Percentiles rank a stretch among this genome's conserved stretches.
Conservation (phyloP, 2,113 vertebrate species). For the Cygnus buccinator region DNA sequence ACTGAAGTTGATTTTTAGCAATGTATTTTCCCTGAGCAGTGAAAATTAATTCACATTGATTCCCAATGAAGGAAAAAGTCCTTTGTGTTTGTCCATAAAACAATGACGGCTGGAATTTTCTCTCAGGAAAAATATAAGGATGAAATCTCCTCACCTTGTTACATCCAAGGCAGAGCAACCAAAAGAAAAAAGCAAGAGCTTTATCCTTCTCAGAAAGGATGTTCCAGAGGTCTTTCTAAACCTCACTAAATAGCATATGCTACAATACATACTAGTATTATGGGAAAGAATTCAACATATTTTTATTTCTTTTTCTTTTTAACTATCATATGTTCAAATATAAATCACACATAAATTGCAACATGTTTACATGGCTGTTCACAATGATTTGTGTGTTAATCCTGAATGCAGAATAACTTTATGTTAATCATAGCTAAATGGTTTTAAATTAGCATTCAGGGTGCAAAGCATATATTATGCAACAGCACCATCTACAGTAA, state of each 20-base stretch:
- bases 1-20: background rate
- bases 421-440: fast-evolving
- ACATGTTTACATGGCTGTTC: background rate
- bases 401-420: background rate
- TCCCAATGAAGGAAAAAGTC: background rate
- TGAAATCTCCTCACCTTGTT: background rate
- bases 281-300: fast-evolving
- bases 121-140: background rate
- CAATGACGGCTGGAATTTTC: background rate
- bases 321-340: background rate
- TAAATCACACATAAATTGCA: background rate
- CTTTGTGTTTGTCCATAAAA: background rate
- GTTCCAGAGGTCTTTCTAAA: background rate
- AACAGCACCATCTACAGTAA: conserved; percentile 62
- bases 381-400: background rate
- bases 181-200: background rate
- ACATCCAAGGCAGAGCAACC: background rate
- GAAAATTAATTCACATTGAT: background rate
- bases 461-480: background rate
- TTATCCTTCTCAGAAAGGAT: background rate
- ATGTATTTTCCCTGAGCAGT: background rate
- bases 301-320: background rate
- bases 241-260: background rate
- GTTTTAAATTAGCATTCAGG: background rate
- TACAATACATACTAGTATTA: background rate